Conservation (phyloP, 2,797 vertebrate genomes). For the Crenichthys baileyi region DNA sequence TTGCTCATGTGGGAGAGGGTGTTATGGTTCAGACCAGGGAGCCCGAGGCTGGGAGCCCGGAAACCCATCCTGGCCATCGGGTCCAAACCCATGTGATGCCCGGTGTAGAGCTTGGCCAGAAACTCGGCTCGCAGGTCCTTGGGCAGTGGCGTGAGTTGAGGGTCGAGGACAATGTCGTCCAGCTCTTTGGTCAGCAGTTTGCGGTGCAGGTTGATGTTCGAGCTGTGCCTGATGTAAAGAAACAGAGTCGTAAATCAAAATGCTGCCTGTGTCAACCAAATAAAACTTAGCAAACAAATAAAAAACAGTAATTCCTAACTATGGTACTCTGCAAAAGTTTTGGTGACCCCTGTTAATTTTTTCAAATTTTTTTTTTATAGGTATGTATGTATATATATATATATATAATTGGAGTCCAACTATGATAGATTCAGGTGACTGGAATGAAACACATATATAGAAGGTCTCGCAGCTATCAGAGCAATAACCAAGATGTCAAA, state of each 20-base stretch:
- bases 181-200: conserved; percentile 99
- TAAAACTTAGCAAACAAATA: background rate
- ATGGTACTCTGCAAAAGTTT: background rate
- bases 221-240: conserved; percentile 90
- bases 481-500: too few species aligned
- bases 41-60: conserved; percentile 84
- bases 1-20: conserved; percentile 87
- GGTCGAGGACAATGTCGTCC: conserved; percentile 95
- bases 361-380: too few species aligned
- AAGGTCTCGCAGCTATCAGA: too few species aligned
- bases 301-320: too few species aligned
- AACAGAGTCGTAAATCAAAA: conserved; percentile 48
- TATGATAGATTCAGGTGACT: too few species aligned
- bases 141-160: conserved; percentile 83
- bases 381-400: too few species aligned
- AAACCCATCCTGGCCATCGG: conserved; percentile 86
- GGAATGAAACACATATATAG: too few species aligned
- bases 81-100: conserved; percentile 92
- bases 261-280: background rate
- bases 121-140: conserved; percentile 86
- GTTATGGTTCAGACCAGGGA: conserved; percentile 84
- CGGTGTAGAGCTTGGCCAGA: conserved; percentile 92
- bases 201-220: conserved; percentile 99
- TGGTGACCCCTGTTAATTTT: too few species aligned
- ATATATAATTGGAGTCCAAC: too few species aligned